These are phyloP conservation scores for Hypena proboscidalis DNA, from an alignment of 2,888 invertebrate genomes.

Conservation along the genomic window DNA sequence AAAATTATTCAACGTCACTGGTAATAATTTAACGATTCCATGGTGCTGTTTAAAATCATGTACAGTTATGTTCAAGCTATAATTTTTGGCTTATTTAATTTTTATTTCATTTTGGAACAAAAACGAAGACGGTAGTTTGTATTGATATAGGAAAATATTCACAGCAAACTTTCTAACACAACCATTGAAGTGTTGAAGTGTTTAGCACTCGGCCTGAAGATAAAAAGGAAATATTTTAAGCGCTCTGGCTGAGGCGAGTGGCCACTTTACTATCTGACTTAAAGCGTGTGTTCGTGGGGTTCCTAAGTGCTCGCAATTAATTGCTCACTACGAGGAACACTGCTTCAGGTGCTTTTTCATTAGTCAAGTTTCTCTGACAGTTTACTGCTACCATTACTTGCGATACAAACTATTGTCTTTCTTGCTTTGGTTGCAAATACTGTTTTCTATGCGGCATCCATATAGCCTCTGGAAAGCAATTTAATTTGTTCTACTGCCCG, in stretches of 20 bases:
- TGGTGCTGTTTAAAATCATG: too few relatives aligned
- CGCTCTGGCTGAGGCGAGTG: slow-evolving; percentile 51
- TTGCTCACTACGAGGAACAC: slow-evolving; percentile 62
- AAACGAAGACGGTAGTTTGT: too few relatives aligned
- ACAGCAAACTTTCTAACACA: too few relatives aligned
- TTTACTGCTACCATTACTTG: slow-evolving; percentile 43
- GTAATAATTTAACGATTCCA: slow-evolving; percentile 4
- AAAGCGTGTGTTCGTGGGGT: slow-evolving; percentile 60
- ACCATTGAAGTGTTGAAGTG: too few relatives aligned
- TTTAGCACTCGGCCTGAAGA: slow-evolving; percentile 21
- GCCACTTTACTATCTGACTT: slow-evolving; percentile 58
- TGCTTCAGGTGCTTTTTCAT: slow-evolving; percentile 74
- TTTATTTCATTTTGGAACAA: too few relatives aligned
- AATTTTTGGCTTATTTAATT: too few relatives aligned
- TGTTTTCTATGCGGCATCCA: too few relatives aligned
- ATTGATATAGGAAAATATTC: too few relatives aligned
- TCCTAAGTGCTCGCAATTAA: slow-evolving; percentile 77
- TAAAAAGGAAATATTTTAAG: slow-evolving; percentile 47
- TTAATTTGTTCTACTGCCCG: too few relatives aligned
- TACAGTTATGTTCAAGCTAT: too few relatives aligned
- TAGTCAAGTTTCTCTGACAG: slow-evolving; percentile 57
- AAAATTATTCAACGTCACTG: neutral
- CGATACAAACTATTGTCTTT: slow-evolving; percentile 30
- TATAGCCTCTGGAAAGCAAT: too few relatives aligned
- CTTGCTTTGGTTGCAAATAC: too few relatives aligned